phyloP scores from a whole-genome alignment of 2,113 vertebrate species.

The Nerophis lumbriciformis region DNA sequence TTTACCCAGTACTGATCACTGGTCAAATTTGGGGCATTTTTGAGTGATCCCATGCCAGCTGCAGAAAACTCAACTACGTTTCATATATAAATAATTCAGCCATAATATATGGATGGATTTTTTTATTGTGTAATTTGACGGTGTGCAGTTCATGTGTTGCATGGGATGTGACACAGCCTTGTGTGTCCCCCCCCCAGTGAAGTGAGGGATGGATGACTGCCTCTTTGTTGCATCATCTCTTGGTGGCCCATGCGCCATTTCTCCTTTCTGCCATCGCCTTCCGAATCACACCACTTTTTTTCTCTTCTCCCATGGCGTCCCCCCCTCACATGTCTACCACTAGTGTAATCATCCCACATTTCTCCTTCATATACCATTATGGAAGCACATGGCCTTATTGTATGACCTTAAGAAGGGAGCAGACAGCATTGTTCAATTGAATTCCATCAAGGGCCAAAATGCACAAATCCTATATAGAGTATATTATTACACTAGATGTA shows the following conservation, averaged over 20 bases:
- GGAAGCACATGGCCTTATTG: slow-evolving; percentile 13
- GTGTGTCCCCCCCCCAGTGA: slow-evolving; percentile 61
- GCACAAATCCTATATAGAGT: slow-evolving; percentile 15
- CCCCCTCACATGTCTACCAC: neutral
- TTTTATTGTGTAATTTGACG: slow-evolving; percentile 42
- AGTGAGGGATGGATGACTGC: slow-evolving; percentile 75
- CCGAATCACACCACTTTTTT: slow-evolving; percentile 30
- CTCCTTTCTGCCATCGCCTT: slow-evolving; percentile 28
- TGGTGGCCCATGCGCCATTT: slow-evolving; percentile 34
- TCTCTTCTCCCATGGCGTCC: slow-evolving; percentile 16
- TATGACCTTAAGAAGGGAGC: slow-evolving; percentile 22
- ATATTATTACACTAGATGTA: slow-evolving; percentile 23
- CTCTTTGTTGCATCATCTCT: slow-evolving; percentile 41
- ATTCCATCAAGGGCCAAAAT: slow-evolving; percentile 16
- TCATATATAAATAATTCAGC: too few species aligned
- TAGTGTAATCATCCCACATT: neutral
- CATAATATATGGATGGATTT: neutral
- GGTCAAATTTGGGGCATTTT: too few species aligned
- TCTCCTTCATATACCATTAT: slow-evolving; percentile 11
- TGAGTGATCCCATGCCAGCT: too few species aligned
- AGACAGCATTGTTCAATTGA: slow-evolving; percentile 19
- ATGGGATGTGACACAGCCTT: slow-evolving; percentile 13
- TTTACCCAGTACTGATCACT: too few species aligned
- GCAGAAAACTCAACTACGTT: too few species aligned
- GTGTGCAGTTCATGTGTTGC: slow-evolving; percentile 29